Evolutionary conservation across 2,113 vertebrate genomes (phyloP).

Genomic region (Mionectes macconnelli): DNA sequence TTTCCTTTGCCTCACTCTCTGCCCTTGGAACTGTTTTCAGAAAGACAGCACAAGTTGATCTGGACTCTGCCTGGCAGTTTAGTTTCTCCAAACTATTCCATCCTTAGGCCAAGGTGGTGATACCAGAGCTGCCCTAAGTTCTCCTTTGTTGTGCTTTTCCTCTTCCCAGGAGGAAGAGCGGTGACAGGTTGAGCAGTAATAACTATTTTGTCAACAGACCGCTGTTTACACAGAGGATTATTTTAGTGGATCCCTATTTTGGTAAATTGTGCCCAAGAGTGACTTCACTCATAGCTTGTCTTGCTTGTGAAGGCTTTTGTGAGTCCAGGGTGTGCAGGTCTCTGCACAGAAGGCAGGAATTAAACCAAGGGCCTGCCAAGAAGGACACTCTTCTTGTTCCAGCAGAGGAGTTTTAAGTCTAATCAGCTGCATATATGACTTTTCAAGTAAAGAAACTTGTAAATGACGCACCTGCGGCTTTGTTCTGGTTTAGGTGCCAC

Average conservation of each 20-base stretch:
- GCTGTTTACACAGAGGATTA: neutral
- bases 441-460: neutral
- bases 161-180: neutral
- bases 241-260: neutral
- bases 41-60: neutral
- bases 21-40: neutral
- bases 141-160: neutral
- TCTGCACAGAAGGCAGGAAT: neutral
- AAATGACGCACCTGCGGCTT: neutral
- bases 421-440: neutral
- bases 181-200: neutral
- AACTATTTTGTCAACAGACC: neutral
- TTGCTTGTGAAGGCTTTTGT: neutral
- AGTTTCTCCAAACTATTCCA: neutral
- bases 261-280: neutral
- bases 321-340: neutral
- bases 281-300: neutral
- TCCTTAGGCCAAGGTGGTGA: neutral
- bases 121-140: neutral
- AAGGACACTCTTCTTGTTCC: neutral
- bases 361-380: neutral
- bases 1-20: neutral
- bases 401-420: neutral
- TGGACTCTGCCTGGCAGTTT: neutral
- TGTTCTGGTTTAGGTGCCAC: neutral